Evolutionary conservation across 1,140 invertebrate genomes (phyloP), one percentile per base, ranked within the genome.

Genomic region (Eupeodes corollae): DNA sequence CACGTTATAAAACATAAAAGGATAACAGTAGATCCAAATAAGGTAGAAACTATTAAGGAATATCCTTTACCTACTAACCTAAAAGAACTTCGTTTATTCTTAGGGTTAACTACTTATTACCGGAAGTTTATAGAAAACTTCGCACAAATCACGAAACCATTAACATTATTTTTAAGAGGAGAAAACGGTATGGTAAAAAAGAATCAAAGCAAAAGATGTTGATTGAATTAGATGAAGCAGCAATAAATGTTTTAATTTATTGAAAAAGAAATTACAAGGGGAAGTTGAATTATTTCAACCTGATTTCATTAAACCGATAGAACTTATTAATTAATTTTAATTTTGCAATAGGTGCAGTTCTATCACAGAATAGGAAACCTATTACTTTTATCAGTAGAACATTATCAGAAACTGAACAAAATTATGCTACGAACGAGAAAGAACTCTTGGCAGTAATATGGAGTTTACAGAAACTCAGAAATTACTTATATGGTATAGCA

Each of bases 401-500:
- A 5, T 35, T 67, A n/a, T 55, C 35, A 2, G 53, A 56, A 42
- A 48, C 56, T 34, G 56, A 63, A 56, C 42, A 56, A 49, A 42
- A 49, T 19, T 61, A 68, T 34, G 44, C 41, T 5, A 59, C 55
- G 6, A 66, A 63, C 2, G 67, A 75, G 16, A 56, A 47, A 55
- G 59, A 42, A 53, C 55, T 11, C 41, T 59, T 16, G 51, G 44
- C n/a, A 69, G 79, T 6, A 49, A 75, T 2, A 18, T 78, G 62
- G 56, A 70, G 57, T 12, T 38, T 59, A 8, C 61, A 52, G 38
- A 49, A 65, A 26, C 69, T 71, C 35, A 46, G 56, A 30, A 56
- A 56, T 31, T 67, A 63, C 51, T 39, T 64, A 31, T 58, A 56
- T 30, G 55, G 55, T 39, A 54, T 52, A 32, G 34, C 42, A 16